Conservation (phyloP, 2,888 invertebrate species). For the Apamea sordens region DNA sequence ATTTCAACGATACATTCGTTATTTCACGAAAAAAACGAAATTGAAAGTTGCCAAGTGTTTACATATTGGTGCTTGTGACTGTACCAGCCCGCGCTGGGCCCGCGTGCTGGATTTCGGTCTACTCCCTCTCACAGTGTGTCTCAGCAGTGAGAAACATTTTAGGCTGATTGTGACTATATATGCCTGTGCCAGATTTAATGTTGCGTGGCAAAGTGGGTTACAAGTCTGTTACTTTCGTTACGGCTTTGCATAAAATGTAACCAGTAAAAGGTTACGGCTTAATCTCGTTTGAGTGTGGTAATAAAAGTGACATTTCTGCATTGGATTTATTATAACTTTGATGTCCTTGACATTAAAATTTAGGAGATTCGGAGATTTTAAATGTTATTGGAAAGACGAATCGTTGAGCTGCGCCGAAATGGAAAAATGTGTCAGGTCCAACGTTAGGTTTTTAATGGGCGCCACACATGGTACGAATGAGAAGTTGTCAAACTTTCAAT, state of each 20-base stretch:
- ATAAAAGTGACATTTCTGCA: conserved; percentile 81
- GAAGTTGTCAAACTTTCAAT: neutral
- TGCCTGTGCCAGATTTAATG: neutral
- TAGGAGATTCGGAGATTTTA: conserved; percentile 53
- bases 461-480: conserved; percentile 4
- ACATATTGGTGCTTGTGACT: neutral
- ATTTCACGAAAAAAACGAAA: too few relatives aligned
- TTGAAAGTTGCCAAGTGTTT: too few relatives aligned
- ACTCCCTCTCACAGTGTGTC: neutral
- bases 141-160: neutral
- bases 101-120: neutral
- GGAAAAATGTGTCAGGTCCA: conserved; percentile 5
- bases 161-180: too few relatives aligned
- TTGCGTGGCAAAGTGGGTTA: neutral
- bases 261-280: conserved; percentile 81
- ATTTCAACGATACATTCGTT: too few relatives aligned
- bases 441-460: conserved; percentile 1
- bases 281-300: conserved; percentile 80
- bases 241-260: conserved; percentile 77
- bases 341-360: conserved; percentile 74
- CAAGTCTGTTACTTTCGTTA: conserved; percentile 35
- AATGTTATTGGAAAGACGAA: conserved; percentile 52
- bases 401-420: conserved; percentile 24
- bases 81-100: neutral
- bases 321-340: conserved; percentile 80